phyloP scores from a whole-genome alignment of 2,888 invertebrate species.

The Dascillus cervinus region DNA sequence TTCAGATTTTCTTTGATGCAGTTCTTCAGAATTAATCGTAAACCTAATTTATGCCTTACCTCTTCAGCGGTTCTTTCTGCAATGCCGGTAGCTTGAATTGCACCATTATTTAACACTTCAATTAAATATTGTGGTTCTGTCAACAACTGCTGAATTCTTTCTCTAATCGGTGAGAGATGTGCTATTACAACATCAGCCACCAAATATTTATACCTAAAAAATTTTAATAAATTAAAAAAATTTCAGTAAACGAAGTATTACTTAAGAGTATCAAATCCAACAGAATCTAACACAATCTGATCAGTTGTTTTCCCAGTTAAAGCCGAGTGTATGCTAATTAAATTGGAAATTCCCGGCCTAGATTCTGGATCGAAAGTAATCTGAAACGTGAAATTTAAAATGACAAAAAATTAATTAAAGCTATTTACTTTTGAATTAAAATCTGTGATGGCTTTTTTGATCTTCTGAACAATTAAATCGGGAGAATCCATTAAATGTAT shows the following conservation, averaged over 20 bases:
- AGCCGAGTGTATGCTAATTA: constrained; percentile 75
- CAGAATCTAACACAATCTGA: constrained; percentile 60
- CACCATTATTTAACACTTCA: constrained; percentile 53
- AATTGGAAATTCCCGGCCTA: constrained; percentile 85
- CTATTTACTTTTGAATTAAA: constrained; percentile 60
- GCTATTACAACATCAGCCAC: constrained; percentile 68
- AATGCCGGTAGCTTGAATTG: constrained; percentile 47
- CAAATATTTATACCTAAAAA: constrained; percentile 56
- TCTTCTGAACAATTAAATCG: constrained; percentile 59
- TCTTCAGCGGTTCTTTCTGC: constrained; percentile 51
- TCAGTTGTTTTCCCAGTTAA: constrained; percentile 58
- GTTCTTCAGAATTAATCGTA: constrained; percentile 5
- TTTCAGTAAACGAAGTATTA: constrained; percentile 31
- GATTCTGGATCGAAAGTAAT: constrained; percentile 71
- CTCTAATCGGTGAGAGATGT: constrained; percentile 62
- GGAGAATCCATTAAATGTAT: constrained; percentile 73
- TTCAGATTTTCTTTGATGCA: too few species aligned
- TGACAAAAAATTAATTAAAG: too few species aligned
- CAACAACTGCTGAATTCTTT: constrained; percentile 49
- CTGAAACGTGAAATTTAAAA: too few species aligned
- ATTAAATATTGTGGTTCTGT: constrained; percentile 55
- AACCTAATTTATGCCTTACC: constrained; percentile 50
- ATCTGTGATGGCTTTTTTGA: constrained; percentile 89
- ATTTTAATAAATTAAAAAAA: constrained; percentile 5
- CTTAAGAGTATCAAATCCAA: constrained; percentile 64